These are phyloP conservation scores for Siderastrea radians DNA, from an alignment of 92 coral and sea anemone genomes.

Conservation along the genomic window DNA sequence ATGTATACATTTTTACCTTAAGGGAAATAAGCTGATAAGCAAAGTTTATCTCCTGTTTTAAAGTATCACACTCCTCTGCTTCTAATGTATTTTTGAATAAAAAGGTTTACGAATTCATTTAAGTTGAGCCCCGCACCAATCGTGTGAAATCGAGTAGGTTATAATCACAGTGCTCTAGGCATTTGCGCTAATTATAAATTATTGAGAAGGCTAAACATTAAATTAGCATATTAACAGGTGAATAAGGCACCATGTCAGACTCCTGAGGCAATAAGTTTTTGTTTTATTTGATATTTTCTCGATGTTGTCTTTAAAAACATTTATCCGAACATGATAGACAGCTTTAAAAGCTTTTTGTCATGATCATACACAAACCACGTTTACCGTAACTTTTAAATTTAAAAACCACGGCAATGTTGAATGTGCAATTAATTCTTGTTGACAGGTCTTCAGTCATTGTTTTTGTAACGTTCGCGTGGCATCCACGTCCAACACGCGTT, in stretches of 20 bases:
- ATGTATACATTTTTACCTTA: neutral
- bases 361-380: neutral
- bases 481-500: neutral
- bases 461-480: neutral
- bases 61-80: neutral
- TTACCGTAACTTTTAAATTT: neutral
- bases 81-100: neutral
- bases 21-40: neutral
- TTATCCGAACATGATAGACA: neutral
- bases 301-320: neutral
- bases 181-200: slow-evolving; percentile 2
- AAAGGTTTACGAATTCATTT: neutral
- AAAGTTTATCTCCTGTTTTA: neutral
- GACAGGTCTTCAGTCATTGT: neutral
- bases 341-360: neutral
- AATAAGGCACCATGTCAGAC: slow-evolving; percentile 9
- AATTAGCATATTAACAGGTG: neutral
- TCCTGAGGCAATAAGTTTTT: neutral
- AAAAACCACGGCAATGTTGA: neutral
- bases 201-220: slow-evolving; percentile 1
- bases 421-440: neutral
- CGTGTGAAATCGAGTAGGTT: neutral
- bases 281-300: neutral
- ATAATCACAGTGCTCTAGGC: slow-evolving; percentile 1
- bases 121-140: neutral